Evolutionary conservation across 2,113 vertebrate genomes (phyloP).

Genomic region (Bombycilla garrulus): DNA sequence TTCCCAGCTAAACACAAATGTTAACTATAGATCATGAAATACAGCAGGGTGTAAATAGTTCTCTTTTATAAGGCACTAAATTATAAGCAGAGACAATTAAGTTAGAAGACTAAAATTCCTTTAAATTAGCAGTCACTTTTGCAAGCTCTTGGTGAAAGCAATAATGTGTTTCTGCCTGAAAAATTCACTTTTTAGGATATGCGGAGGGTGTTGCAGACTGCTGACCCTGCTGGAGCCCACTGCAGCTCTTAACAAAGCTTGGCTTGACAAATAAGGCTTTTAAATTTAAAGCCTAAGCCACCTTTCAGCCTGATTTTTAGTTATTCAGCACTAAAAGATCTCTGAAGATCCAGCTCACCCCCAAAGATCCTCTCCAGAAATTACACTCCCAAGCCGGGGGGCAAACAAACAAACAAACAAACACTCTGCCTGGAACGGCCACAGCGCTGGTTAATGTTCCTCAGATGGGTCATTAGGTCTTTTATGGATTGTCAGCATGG

Average conservation of each 20-base stretch:
- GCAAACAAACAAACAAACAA: slow-evolving; percentile 6
- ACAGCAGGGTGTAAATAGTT: neutral
- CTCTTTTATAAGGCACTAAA: slow-evolving; percentile 16
- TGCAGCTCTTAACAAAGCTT: neutral
- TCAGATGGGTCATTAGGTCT: slow-evolving; percentile 58
- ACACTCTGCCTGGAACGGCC: neutral
- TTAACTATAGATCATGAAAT: slow-evolving; percentile 46
- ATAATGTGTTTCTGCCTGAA: neutral
- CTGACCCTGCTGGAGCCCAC: neutral
- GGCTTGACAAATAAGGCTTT: neutral
- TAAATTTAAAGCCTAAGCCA: neutral
- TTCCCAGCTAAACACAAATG: neutral
- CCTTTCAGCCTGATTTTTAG: neutral
- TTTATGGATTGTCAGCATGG: slow-evolving; percentile 43
- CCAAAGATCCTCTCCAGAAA: neutral
- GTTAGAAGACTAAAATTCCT: slow-evolving; percentile 3
- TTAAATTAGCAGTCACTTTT: neutral
- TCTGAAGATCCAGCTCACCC: neutral
- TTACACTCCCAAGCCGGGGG: neutral
- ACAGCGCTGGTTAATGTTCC: neutral
- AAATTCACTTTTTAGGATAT: neutral
- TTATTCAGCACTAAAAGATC: neutral
- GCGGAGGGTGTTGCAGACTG: neutral
- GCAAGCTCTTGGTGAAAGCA: neutral
- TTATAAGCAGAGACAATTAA: slow-evolving; percentile 1